Base-by-base conservation (phyloP, 37 sponge, comb jelly and placozoan species). In the Halisarca cf. caerulea region DNA sequence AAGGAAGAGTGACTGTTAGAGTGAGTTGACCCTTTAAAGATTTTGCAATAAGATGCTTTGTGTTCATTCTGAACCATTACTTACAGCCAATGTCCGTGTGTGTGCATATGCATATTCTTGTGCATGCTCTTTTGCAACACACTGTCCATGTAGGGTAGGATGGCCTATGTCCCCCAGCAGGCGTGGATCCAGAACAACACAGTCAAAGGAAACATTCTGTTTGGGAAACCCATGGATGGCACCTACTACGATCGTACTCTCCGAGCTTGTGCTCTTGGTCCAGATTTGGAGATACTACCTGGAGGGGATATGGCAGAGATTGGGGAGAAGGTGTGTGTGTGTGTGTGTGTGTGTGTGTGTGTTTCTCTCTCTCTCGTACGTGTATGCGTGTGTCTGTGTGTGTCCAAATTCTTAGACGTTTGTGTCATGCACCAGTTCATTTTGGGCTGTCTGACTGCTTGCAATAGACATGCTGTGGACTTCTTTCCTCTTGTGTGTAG, bases 171-270 rank as follows among this genome's bases (percentile, higher is more conserved):
- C 9, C 90, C 92, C n/a, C 95, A 95, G 59, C 84, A 78, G 53
- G 86, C 95, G 6, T 95, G 95, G 95, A 92, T 95, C 58, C 92
- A 92, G 80, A 95, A 95, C 61, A 89, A 86, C 62, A 89, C 88
- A 45, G 68, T 95, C 58, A 83, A 81, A 55, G 89, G 86, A 60
- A 95, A 95, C 79, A 89, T 95, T 34, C 69, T 95, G 55, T 95
- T 95, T 84, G 95, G 95, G 41, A 51, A 58, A 45, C 55, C 5
- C n/a, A 80, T 64, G 66, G 64, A 90, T n/a, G 73, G 40, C 20
- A 38, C 20, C 9, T 62, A 39, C 42, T 91, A 91, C 32, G 66
- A 81, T 55, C 44, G 80, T 30, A 69, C 60, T 8, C 25, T 91
- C 38, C 21, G 53, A 36, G 88, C 81, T 53, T 91, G 92, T 88